Percentiles rank a stretch among this genome's conserved stretches.
Evolutionary conservation across 2,113 vertebrate species (phyloP).

Genomic region (Salvelinus namaycush): DNA sequence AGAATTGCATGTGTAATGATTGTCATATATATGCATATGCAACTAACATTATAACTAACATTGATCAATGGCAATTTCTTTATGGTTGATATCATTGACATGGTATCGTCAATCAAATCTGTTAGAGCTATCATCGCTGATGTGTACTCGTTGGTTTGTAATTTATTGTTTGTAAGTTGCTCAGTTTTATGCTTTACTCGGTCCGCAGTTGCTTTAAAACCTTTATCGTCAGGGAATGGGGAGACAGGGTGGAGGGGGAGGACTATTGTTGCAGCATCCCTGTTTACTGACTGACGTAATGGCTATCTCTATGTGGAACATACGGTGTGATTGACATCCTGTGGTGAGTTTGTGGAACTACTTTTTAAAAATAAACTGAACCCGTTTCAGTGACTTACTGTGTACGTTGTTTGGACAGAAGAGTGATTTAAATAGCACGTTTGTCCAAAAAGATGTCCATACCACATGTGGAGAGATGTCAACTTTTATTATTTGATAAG

Average conservation of each 20-base stretch:
- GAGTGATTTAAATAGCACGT: too few species aligned
- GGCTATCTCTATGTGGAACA: slow-evolving; percentile 60
- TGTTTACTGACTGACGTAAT: slow-evolving; percentile 55
- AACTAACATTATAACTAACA: background rate
- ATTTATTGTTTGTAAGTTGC: slow-evolving; percentile 54
- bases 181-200: slow-evolving; percentile 55
- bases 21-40: slow-evolving; percentile 4
- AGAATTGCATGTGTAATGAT: slow-evolving; percentile 28
- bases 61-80: slow-evolving; percentile 55
- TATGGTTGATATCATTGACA: slow-evolving; percentile 31
- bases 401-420: background rate
- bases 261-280: slow-evolving; percentile 57
- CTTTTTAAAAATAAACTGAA: slow-evolving; percentile 68
- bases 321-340: slow-evolving; percentile 72
- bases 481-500: too few species aligned
- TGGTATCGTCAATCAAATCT: slow-evolving; percentile 36
- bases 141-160: background rate
- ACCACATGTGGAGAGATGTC: too few species aligned
- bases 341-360: slow-evolving; percentile 76
- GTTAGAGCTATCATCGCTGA: slow-evolving; percentile 4
- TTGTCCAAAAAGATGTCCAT: too few species aligned
- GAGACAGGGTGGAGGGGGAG: slow-evolving; percentile 35
- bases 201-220: slow-evolving; percentile 58
- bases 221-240: slow-evolving; percentile 55
- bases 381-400: slow-evolving; percentile 50